Evolutionary conservation across 2,113 vertebrate species (phyloP), one percentile per base, ranked within the genome.

Genomic region (Aphyosemion australe): DNA sequence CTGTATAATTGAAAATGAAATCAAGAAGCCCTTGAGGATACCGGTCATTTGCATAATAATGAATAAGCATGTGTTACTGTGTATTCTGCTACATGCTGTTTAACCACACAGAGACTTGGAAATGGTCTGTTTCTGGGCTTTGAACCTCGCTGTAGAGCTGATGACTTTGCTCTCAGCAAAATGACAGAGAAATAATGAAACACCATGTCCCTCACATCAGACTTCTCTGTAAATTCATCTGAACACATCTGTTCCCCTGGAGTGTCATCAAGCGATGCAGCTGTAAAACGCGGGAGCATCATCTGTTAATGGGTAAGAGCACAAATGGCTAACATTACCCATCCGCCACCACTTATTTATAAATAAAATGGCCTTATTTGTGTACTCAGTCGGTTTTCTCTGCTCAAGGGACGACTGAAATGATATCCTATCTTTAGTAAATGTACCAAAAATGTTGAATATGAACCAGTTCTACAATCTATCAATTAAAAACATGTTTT

Each of bases 11-110:
- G 75, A 86, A 86, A 86, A 74, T 60, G 62, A 81, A 89, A 81
- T 74, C 72, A 83, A 58, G 54, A 72, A 64, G 46, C 78, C 19
- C 60, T 62, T 26, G 59, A 80, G 78, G 77, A 85, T 62, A 65
- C 67, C 32, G 19, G 41, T 61, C 20, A 89, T 91, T 90, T 88
- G 64, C 88, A 89, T 89, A 85, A 90, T 90, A 89, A 92, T 90
- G 83, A 85, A 82, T 65, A 69, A 52, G 73, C 52, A 64, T 82
- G 79, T 73, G 77, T 86, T 84, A 79, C 83, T 88, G 61, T 73
- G 64, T 45, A 54, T 69, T 51, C 54, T 18, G 50, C n/a, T n/a
- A n/a, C 83, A 68, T 62, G 72, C 72, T 89, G 74, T 80, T 85
- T 76, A 80, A 84, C 71, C 50, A 66, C 47, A 56, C 57, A 61